A percentile compares a stretch with the other conserved stretches of the same genome.
Evolutionary conservation across 2,113 vertebrate species (phyloP).

Genomic region (Vidua macroura): DNA sequence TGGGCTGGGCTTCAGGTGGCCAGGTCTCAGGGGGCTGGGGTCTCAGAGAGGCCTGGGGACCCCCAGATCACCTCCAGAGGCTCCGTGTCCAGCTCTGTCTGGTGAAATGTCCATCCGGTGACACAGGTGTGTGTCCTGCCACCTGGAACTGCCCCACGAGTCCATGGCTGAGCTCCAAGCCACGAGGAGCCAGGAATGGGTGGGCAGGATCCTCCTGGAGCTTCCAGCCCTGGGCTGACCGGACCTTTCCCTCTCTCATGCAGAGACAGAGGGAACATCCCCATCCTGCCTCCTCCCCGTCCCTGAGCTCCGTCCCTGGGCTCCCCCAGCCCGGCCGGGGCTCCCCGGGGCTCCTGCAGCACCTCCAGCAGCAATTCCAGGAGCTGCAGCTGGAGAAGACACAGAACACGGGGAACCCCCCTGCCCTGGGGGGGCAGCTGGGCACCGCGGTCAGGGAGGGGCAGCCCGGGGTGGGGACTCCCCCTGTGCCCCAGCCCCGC

Average conservation of each 20-base stretch:
- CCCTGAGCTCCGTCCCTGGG: rapidly evolving
- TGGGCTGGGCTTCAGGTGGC: background rate
- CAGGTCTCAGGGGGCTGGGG: background rate
- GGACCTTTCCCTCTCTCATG: background rate
- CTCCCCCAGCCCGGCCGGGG: rapidly evolving
- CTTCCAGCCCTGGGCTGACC: background rate
- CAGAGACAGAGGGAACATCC: background rate
- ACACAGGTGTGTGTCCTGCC: background rate
- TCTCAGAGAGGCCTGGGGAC: background rate
- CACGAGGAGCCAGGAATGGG: background rate
- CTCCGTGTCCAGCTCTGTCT: background rate
- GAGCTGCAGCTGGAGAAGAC: background rate
- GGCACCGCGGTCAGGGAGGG: background rate
- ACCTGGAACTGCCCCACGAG: rapidly evolving
- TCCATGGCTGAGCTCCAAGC: rapidly evolving
- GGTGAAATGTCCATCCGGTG: rapidly evolving
- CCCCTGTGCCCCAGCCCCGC: background rate
- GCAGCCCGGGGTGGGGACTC: background rate
- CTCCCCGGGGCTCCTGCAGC: background rate
- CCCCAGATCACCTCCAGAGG: background rate
- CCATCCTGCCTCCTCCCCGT: rapidly evolving
- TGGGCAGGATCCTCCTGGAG: background rate
- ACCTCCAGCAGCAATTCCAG: background rate
- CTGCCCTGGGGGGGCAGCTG: background rate
- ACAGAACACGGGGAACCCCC: rapidly evolving